A percentile compares a stretch with the other conserved stretches of the same genome.
These are phyloP conservation scores for Pteronura brasiliensis DNA, from an alignment of 2,113 vertebrate species.

Conservation along the genomic window DNA sequence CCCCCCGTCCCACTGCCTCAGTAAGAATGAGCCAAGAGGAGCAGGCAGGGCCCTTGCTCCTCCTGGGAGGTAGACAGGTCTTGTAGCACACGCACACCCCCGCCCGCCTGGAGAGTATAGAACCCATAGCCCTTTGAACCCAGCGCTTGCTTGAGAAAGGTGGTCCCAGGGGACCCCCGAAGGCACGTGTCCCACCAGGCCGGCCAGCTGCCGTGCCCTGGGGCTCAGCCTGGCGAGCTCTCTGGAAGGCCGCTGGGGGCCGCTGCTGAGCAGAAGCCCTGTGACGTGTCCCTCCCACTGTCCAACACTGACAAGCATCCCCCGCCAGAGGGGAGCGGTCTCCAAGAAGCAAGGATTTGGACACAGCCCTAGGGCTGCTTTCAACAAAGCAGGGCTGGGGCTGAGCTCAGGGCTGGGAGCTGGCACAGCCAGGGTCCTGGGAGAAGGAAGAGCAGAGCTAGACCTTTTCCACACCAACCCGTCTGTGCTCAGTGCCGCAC, in stretches of 20 bases:
- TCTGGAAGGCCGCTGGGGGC: background rate
- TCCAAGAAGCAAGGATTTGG: background rate
- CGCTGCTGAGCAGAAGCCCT: background rate
- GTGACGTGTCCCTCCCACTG: rapidly evolving
- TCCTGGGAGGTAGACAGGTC: slow-evolving; percentile 81
- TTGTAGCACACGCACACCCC: slow-evolving; percentile 71
- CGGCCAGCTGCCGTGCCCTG: rapidly evolving
- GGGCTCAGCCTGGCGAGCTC: background rate
- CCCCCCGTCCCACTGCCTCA: background rate
- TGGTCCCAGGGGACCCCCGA: background rate
- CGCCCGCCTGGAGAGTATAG: background rate
- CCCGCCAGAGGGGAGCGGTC: rapidly evolving
- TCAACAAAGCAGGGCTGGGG: background rate
- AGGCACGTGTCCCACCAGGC: background rate
- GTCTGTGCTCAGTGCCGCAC: rapidly evolving
- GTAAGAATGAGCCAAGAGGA: background rate
- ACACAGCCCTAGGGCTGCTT: too few species aligned
- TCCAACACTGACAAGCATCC: rapidly evolving
- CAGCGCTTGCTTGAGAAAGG: background rate
- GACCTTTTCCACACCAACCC: rapidly evolving
- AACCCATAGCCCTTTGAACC: background rate
- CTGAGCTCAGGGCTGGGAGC: background rate
- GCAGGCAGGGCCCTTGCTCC: background rate
- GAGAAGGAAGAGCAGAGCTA: background rate
- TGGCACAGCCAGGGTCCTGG: background rate